Percentiles rank a stretch among this genome's conserved stretches.
Conservation (phyloP, 2,888 invertebrate species). For the Temnothorax ravouxi region DNA sequence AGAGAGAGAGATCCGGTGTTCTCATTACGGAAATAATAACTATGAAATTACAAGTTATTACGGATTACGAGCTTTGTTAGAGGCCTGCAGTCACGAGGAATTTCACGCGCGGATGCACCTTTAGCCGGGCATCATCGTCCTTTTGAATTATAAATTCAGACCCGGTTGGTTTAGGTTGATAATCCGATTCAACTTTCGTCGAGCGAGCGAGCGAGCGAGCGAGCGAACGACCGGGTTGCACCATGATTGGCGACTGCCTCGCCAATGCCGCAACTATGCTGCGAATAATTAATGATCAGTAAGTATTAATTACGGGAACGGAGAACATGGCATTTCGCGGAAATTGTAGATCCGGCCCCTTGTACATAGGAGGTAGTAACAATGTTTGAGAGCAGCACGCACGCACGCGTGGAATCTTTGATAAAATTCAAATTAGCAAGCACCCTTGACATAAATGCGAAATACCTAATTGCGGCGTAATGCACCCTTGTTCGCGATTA, state of each 20-base stretch:
- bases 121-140: slow-evolving; percentile 21
- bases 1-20: background rate
- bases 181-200: slow-evolving; percentile 34
- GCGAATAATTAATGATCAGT: slow-evolving; percentile 37
- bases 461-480: slow-evolving; percentile 41
- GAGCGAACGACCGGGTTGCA: background rate
- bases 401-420: background rate
- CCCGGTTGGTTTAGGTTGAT: background rate
- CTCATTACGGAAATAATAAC: slow-evolving; percentile 58
- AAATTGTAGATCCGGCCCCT: background rate
- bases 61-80: slow-evolving; percentile 53
- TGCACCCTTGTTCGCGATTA: slow-evolving; percentile 19
- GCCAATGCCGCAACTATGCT: background rate
- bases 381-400: background rate
- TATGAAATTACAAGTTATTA: slow-evolving; percentile 55
- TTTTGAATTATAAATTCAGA: slow-evolving; percentile 16
- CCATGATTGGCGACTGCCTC: background rate
- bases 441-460: slow-evolving; percentile 43
- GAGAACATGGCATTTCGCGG: background rate
- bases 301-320: slow-evolving; percentile 32
- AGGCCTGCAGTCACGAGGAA: slow-evolving; percentile 22
- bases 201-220: background rate
- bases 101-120: slow-evolving; percentile 32
- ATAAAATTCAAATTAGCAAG: slow-evolving; percentile 47
- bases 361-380: background rate